Evolutionary conservation across 2,888 invertebrate species (phyloP), one percentile per base, ranked within the genome.

Genomic region (Drosophila differens): DNA sequence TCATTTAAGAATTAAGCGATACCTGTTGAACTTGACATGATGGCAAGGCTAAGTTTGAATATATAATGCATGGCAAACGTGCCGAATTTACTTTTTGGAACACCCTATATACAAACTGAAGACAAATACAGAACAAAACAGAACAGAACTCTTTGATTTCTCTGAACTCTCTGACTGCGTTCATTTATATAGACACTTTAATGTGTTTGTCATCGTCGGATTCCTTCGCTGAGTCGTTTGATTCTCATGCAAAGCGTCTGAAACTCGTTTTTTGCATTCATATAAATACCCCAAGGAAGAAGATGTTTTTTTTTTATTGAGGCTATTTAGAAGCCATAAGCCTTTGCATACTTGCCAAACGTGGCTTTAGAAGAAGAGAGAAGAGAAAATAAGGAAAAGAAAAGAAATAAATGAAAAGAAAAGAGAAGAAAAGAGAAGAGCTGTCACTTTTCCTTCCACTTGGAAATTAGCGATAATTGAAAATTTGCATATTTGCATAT

Each of bases 171-270:
- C 52, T 57, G 66, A 71, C 28, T 28, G 28, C 28, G 28, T 28
- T 28, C 28, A 28, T 28, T 60, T 87, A 74, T 82, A 74, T 79
- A n/a, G 60, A 70, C 47, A 53, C 32, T 25, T 61, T 70, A 84
- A 84, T 82, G 80, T 69, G 58, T 69, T 71, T 77, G 89, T 74
- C 82, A 77, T 54, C 87, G 68, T 68, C 72, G n/a, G 66, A 68
- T 62, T 82, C 69, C 66, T 52, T 49, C 16, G 47, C 41, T 5
- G 22, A 19, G 14, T 16, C 74, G 28, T 60, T 71, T 61, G 58
- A 66, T 62, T 59, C 22, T 47, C 58, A 60, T 49, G 66, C 60
- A 70, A 67, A 47, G 14, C 49, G 25, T 53, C 51, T 52, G 58
- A 68, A 79, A 80, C 78, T 55, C 37, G 81, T 79, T 80, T 76